Base-by-base conservation (phyloP, 2,888 invertebrate species). In the Harpagoxenus sublaevis region DNA sequence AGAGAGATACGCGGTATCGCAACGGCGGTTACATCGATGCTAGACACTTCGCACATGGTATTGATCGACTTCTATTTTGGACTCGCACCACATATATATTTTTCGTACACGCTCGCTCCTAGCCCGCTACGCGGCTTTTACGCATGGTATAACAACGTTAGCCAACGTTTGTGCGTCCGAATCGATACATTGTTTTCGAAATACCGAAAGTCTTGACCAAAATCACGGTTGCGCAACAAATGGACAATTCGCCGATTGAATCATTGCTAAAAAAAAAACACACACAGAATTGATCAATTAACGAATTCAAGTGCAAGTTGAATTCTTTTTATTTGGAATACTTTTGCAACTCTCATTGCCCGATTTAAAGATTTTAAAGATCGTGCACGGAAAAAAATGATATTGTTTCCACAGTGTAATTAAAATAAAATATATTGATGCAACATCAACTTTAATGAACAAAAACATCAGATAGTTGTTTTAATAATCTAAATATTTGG, bases 1-100 rank as follows among this genome's bases (percentile, higher is more conserved):
- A 9, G 10, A 75, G 12, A 57, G 42, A 79, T 15, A 35, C 35
- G 45, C 78, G 6, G 62, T 28, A 45, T 42, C 15, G 28, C 48
- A 18, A 9, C 9, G 31, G 75, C 35, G 15, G 62, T 12, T 65
- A 77, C 57, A 68, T 79, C 57, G 79, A 79, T 60, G 45, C 73
- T 45, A 48, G 53, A 10, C 35, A 48, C 60, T 60, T 81, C 74
- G 60, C 79, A 48, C 60, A 74, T 45, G 74, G 48, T 81, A 81
- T 81, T 73, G 79, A 81, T 81, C 79, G 79, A 74, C 35, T 73
- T 60, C 74, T 48, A 81, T 81, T 81, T 81, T 74, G 12, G 35
- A 79, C 71, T 60, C 45, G 45, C 35, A n/a, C 3, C 12, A 48
- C 48, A 23, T 79, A 73, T 79, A 73, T 48, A 81, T 73, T 74